Base-by-base conservation (phyloP, 53 echinoderm and acorn worm species). In the Astropecten irregularis region DNA sequence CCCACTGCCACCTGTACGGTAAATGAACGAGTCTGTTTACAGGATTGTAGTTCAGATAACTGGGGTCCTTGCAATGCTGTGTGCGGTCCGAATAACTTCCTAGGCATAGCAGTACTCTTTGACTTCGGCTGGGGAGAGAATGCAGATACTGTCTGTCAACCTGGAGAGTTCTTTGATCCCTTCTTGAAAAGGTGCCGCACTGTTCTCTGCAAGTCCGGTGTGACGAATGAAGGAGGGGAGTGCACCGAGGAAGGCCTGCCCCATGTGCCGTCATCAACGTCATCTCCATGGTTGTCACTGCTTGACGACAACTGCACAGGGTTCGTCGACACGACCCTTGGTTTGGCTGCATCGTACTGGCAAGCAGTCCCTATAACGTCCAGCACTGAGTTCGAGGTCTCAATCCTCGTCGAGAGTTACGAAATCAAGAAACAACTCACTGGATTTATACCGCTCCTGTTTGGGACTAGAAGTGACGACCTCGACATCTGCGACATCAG, bases 131-230 rank as follows among this genome's bases (percentile, higher is more conserved):
- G 69, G 57, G 59, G 71, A 10, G 33, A 14, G 2, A 34, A 26
- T 15, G 70, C 25, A 54, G n/a, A 16, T 22, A 19, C 44, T 0
- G 9, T 16, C 1, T 87, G 87, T 37, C 32, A 38, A 13, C 38
- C 23, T 11, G 87, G 69, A 16, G 44, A 87, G 29, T 30, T 87
- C 2, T 87, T 26, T 58, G 87, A 77, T 46, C 87, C 77, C 5
- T 87, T 79, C 49, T 28, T 69, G 20, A 15, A 67, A 3, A 51
- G 54, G 34, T 82, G 82, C 44, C 51, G 66, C 11, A 49, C 66
- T 34, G 31, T 67, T 15, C 32, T 53, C 9, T 71, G 50, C 32
- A 6, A 2, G 32, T 71, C 71, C 22, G 71, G 71, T 31, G 4
- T 50, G 10, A 11, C 49, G 4, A 51, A 33, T 16, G 32, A 30